Conservation (phyloP, 2,113 vertebrate genomes). For the Rhadina sibilatrix region DNA sequence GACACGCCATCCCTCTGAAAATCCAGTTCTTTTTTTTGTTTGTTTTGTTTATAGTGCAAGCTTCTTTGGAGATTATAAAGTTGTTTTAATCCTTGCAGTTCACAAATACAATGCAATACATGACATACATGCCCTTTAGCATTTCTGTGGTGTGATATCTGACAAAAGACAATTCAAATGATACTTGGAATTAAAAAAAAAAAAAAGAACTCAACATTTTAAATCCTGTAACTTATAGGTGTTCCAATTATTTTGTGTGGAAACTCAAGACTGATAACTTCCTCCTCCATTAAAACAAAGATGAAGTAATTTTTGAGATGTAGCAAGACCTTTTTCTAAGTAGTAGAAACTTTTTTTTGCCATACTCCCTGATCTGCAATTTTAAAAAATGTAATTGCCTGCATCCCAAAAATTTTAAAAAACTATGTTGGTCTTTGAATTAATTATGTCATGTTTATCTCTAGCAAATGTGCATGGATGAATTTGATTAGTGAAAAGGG, state of each 20-base stretch:
- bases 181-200: background rate
- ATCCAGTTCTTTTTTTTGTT: background rate
- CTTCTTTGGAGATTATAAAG: background rate
- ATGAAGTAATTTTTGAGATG: background rate
- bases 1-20: background rate
- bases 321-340: background rate
- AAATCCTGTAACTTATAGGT: background rate
- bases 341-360: background rate
- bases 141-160: background rate
- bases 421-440: background rate
- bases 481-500: background rate
- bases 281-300: background rate
- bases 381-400: background rate
- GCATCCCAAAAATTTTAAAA: background rate
- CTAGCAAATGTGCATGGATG: background rate
- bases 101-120: background rate
- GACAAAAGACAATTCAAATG: background rate
- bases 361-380: background rate
- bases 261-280: background rate
- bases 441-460: background rate
- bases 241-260: background rate
- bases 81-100: background rate
- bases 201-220: background rate
- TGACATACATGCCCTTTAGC: background rate
- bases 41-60: background rate